These are phyloP conservation scores for Drosophila kokeensis DNA, from an alignment of 2,888 invertebrate genomes.

Conservation along the genomic window DNA sequence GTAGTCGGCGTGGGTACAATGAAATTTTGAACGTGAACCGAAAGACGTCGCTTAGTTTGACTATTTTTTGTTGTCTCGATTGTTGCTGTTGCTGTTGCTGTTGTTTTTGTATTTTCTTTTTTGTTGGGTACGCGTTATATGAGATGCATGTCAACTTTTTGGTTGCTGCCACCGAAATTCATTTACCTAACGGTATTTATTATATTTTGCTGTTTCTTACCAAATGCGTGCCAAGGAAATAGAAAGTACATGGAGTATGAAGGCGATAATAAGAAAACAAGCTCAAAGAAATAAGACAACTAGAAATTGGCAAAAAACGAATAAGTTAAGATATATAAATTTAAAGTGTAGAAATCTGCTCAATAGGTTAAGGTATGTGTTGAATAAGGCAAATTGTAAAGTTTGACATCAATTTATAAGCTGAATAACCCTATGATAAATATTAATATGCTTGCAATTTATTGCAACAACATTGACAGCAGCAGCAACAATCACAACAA, in stretches of 20 bases:
- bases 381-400: background rate
- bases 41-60: conserved; percentile 51
- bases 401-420: background rate
- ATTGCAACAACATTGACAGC: conserved; percentile 30
- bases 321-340: background rate
- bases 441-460: conserved; percentile 30
- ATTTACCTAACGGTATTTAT: conserved; percentile 70
- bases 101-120: conserved; percentile 3
- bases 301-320: conserved; percentile 21
- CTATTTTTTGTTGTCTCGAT: conserved; percentile 24
- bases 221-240: conserved; percentile 67
- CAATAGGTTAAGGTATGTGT: background rate
- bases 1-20: conserved; percentile 76
- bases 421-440: background rate
- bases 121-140: conserved; percentile 70
- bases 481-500: conserved; percentile 18
- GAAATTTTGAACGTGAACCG: conserved; percentile 76
- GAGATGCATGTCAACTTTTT: conserved; percentile 79
- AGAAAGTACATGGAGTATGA: conserved; percentile 53
- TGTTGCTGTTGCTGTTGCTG: conserved; percentile 20
- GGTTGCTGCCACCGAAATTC: conserved; percentile 65
- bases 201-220: conserved; percentile 36
- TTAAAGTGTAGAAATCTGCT: background rate
- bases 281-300: conserved; percentile 14
- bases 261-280: conserved; percentile 52